Base-by-base conservation (phyloP, 2,888 invertebrate genomes). In the Odontothrips loti region DNA sequence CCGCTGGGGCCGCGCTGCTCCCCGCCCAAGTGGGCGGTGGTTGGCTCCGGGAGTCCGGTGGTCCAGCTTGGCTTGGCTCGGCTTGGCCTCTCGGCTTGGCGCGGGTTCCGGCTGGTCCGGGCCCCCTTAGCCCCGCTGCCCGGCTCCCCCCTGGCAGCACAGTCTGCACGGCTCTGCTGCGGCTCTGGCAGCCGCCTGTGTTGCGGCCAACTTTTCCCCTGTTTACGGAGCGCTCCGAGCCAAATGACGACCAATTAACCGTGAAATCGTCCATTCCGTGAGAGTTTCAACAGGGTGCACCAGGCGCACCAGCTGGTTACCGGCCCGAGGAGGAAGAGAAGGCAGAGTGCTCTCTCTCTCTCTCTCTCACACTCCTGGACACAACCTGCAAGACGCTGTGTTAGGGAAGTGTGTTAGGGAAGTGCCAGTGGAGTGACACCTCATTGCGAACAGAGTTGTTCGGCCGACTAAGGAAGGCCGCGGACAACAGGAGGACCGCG, bases 171-270 rank as follows among this genome's bases (percentile, higher is more conserved):
- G 48, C 51, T 10, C 6, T 20, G 6, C 51, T 51, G 58, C 58
- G 34, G 34, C 34, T 43, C 11, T n/a, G n/a, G n/a, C 58, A 1
- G 68, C 68, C 27, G 9, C 23, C 23, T n/a, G 27, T 75, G 68
- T 75, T 75, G 68, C 23, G 68, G 68, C 68, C 68, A 75, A 75
- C 68, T 75, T 75, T 75, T 75, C 23, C 68, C n/a, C 68, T 75
- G 68, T 75, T 75, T 75, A 75, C 68, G 23, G 27, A 75, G 68
- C 68, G 10, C 58, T 17, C 20, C 3, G 17, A 27, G 68, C 68
- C 68, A 75, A 75, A 75, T 75, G 68, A 75, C 68, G 68, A 27
- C 68, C 68, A 75, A 75, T 75, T 75, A 75, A 75, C 68, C 23
- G 27, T 23, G 68, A 27, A 27, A 27, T 27, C 68, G 27, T 12